Evolutionary conservation across 2,888 invertebrate genomes (phyloP).

Genomic region (Drosophila siamana): DNA sequence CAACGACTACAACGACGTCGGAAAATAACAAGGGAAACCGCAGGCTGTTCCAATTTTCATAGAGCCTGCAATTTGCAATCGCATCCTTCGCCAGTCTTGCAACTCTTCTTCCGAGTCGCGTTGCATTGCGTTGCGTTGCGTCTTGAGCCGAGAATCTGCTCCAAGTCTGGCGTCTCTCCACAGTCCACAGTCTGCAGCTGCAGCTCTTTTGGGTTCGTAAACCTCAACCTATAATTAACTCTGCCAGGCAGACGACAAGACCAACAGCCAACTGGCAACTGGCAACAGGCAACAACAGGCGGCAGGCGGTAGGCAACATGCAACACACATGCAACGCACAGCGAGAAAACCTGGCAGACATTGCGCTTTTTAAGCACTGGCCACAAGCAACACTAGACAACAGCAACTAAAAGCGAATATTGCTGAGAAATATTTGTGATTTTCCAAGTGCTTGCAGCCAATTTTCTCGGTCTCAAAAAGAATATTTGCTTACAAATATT

Average conservation of each 20-base stretch:
- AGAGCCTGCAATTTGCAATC: constrained; percentile 43
- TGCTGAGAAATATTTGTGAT: no score
- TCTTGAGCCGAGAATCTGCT: not conserved
- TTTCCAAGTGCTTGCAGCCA: no score
- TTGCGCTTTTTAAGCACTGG: constrained; percentile 38
- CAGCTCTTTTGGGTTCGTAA: constrained; percentile 68
- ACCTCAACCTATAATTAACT: constrained; percentile 82
- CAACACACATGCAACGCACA: constrained; percentile 17
- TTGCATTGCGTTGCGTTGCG: no score
- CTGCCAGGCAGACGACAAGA: constrained; percentile 68
- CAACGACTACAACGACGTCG: not conserved
- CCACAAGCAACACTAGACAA: constrained; percentile 22
- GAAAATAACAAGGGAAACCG: constrained; percentile 38
- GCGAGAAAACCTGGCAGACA: constrained; percentile 34
- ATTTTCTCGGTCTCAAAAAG: no score
- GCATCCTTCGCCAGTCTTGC: constrained; percentile 16
- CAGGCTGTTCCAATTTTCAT: constrained; percentile 75
- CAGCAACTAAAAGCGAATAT: not conserved
- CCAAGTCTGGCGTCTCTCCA: constrained; percentile 5
- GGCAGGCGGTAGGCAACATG: constrained; percentile 10
- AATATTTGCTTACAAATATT: no score
- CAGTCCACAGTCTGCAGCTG: constrained; percentile 54
- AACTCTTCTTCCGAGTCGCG: constrained; percentile 1
- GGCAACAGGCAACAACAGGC: constrained; percentile 25
- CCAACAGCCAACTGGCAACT: constrained; percentile 30